Percentiles rank a stretch among this genome's conserved stretches.
phyloP scores from a whole-genome alignment of 2,888 invertebrate genomes.

The Rhingia rostrata region DNA sequence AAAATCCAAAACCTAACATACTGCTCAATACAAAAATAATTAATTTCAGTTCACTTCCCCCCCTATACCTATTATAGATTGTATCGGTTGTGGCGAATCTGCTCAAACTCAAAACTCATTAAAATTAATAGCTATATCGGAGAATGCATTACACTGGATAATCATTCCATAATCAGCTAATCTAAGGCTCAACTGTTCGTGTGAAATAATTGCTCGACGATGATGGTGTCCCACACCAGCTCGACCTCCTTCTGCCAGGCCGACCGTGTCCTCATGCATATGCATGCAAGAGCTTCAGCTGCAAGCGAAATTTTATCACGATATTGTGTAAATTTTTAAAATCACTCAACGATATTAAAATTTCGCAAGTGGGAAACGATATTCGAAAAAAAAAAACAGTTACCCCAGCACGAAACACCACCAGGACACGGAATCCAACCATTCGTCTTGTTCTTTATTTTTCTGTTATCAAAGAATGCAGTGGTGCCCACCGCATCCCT shows the following conservation, averaged over 20 bases:
- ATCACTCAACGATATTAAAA: constrained; percentile 71
- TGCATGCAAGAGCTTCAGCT: constrained; percentile 52
- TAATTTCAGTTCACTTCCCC: constrained; percentile 18
- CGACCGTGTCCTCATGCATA: constrained; percentile 45
- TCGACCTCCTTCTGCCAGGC: constrained; percentile 3
- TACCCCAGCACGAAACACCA: constrained; percentile 13
- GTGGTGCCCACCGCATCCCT: constrained; percentile 26
- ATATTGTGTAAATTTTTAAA: constrained; percentile 72
- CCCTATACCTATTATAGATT: no score
- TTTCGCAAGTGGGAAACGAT: constrained; percentile 40
- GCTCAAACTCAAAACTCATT: constrained; percentile 58
- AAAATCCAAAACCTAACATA: constrained; percentile 6
- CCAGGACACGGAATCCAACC: constrained; percentile 51
- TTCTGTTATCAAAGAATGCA: constrained; percentile 15
- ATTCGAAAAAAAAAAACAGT: constrained; percentile 36
- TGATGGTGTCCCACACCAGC: neutral
- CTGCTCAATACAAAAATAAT: constrained; percentile 36
- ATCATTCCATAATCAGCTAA: constrained; percentile 70
- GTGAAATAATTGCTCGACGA: constrained; percentile 55
- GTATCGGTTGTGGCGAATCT: constrained; percentile 17
- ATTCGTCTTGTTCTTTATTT: constrained; percentile 31
- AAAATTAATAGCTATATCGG: constrained; percentile 66
- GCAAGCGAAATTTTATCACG: constrained; percentile 69
- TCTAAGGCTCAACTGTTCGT: constrained; percentile 63
- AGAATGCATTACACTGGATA: constrained; percentile 66